Evolutionary conservation across 2,888 invertebrate species (phyloP).

Genomic region (Kuschelorhynchus macadamiae): DNA sequence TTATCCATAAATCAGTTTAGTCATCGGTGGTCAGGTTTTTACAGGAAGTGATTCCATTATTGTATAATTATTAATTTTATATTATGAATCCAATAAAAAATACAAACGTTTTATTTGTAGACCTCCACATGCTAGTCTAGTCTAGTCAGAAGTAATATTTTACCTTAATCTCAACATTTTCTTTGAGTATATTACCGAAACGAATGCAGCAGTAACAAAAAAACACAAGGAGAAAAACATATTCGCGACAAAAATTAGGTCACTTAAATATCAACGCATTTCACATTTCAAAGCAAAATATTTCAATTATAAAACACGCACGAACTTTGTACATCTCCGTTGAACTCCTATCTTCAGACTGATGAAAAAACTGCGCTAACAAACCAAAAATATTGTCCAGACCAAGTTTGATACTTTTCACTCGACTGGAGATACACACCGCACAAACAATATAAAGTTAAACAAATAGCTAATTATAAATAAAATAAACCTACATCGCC

Average conservation of each 20-base stretch:
- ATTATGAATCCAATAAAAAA: no score
- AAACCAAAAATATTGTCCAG: conserved; percentile 16
- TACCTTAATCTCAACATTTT: conserved; percentile 24
- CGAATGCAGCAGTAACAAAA: conserved; percentile 22
- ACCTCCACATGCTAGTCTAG: no score
- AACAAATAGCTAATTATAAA: conserved; percentile 11
- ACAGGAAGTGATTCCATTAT: no score
- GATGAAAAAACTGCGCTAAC: conserved; percentile 3
- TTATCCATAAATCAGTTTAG: no score
- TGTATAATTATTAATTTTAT: no score
- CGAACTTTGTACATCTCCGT: not conserved
- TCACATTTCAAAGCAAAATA: not conserved
- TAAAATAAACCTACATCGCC: conserved; percentile 45
- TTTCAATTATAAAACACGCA: not conserved
- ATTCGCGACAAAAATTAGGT: not conserved
- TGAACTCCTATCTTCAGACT: not conserved
- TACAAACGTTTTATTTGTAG: no score
- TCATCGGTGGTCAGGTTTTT: no score
- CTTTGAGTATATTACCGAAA: conserved; percentile 28
- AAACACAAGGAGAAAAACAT: conserved; percentile 30
- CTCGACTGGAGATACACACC: not conserved
- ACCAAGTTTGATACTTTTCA: not conserved
- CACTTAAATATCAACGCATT: no score
- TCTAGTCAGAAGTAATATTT: no score
- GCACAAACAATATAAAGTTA: not conserved